These are phyloP conservation scores for Potamilus streckersoni DNA, from an alignment of 1,140 invertebrate species.

Conservation along the genomic window DNA sequence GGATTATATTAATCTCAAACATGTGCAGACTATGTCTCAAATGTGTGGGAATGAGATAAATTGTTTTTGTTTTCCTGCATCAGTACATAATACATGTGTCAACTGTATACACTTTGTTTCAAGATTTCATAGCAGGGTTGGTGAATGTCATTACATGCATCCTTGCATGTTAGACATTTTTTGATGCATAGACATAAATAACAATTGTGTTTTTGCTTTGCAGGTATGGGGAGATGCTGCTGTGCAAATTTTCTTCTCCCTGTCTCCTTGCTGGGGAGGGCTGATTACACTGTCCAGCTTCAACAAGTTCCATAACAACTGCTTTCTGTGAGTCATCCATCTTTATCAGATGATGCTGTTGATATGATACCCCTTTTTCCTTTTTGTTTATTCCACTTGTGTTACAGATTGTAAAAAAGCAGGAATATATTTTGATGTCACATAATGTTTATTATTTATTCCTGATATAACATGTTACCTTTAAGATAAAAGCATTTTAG, in stretches of 20 bases:
- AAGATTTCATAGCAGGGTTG: too few relatives aligned
- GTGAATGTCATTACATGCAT: too few relatives aligned
- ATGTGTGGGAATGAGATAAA: too few relatives aligned
- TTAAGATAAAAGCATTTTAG: too few relatives aligned
- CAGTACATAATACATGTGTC: not conserved
- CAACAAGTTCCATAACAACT: conserved; percentile 90
- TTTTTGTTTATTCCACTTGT: not conserved
- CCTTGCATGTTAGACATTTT: too few relatives aligned
- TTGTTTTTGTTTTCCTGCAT: not conserved
- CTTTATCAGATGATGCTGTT: not conserved
- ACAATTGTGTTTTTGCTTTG: not conserved
- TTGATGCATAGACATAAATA: not conserved
- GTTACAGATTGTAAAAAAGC: not conserved
- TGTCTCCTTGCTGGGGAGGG: conserved; percentile 91
- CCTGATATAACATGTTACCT: too few relatives aligned
- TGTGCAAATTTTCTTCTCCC: conserved; percentile 92
- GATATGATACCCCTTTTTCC: not conserved
- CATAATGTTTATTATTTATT: too few relatives aligned
- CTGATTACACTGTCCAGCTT: conserved; percentile 95
- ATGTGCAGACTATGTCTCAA: too few relatives aligned
- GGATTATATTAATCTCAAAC: too few relatives aligned
- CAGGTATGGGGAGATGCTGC: conserved; percentile 92
- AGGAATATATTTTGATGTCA: too few relatives aligned
- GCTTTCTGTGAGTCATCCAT: conserved; percentile 72
- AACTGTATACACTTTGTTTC: not conserved